Conservation (phyloP, 2,113 vertebrate genomes). For the Poecile atricapillus region DNA sequence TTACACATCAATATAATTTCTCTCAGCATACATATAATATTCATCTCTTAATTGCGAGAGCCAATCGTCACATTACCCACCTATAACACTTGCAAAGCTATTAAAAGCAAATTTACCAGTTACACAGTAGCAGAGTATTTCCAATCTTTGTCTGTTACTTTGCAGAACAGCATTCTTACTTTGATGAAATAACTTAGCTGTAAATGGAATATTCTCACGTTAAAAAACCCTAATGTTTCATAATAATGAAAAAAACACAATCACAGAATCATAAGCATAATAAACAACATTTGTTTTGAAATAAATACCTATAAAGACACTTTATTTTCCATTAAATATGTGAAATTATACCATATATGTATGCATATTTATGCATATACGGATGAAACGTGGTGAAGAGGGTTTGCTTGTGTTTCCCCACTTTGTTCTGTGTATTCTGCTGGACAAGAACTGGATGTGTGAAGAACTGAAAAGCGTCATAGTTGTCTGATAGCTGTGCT, state of each 20-base stretch:
- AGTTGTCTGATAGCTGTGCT: background rate
- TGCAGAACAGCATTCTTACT: background rate
- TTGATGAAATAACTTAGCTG: background rate
- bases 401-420: fast-evolving
- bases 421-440: background rate
- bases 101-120: background rate
- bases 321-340: background rate
- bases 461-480: background rate
- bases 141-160: background rate
- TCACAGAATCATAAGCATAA: background rate
- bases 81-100: background rate
- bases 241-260: background rate
- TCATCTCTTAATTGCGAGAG: no score
- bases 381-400: background rate
- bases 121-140: background rate
- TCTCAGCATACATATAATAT: no score
- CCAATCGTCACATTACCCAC: no score
- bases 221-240: background rate
- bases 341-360: background rate
- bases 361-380: background rate
- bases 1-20: no score
- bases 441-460: background rate
- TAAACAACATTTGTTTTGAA: background rate
- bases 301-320: background rate
- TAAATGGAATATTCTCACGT: background rate